phyloP scores from a whole-genome alignment of 1,140 invertebrate species.

The Zeugodacus cucurbitae region DNA sequence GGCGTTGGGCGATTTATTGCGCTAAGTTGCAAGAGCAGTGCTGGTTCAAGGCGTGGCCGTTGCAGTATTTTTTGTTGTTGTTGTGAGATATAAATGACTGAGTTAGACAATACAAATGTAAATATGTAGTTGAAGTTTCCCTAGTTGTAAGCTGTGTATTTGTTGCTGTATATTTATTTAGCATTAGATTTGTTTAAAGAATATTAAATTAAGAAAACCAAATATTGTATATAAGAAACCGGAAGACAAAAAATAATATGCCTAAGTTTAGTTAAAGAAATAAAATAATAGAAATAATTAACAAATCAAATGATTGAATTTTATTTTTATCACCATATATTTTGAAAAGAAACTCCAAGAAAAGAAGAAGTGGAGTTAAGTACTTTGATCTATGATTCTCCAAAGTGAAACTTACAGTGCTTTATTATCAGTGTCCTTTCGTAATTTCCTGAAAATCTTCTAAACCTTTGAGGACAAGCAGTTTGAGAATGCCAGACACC shows the following conservation, averaged over 20 bases:
- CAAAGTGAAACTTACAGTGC: no score
- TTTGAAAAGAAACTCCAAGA: no score
- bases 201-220: neutral
- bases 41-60: neutral
- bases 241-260: neutral
- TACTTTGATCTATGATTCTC: no score
- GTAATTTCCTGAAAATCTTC: no score
- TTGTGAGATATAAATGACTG: constrained; percentile 18
- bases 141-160: neutral
- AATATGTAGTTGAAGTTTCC: constrained; percentile 1
- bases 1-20: constrained; percentile 86
- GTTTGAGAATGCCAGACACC: no score
- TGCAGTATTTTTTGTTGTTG: neutral
- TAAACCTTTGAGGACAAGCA: no score
- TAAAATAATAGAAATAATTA: neutral
- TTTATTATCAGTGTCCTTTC: no score
- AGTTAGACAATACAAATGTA: neutral
- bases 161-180: constrained; percentile 20
- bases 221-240: constrained; percentile 11
- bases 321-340: neutral
- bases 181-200: neutral
- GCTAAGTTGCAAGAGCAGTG: constrained; percentile 53
- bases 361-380: no score
- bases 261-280: neutral
- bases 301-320: neutral